Percentiles rank a stretch among this genome's conserved stretches.
Evolutionary conservation across 2,113 vertebrate species (phyloP).

Genomic region (Erpornis zantholeuca): DNA sequence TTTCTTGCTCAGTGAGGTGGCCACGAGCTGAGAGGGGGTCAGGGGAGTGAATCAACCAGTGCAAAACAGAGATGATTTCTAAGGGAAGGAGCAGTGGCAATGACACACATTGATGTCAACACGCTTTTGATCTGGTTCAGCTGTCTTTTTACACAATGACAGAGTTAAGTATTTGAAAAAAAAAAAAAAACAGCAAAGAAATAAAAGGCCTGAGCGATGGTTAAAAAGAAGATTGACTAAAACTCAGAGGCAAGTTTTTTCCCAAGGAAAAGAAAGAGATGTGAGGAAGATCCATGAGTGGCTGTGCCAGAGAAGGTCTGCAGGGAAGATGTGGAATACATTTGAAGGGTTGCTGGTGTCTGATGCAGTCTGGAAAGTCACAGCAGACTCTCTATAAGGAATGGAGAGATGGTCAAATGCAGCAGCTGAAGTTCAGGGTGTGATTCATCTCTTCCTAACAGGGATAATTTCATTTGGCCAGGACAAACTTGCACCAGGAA

Average conservation of each 20-base stretch:
- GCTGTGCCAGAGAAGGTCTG: not conserved
- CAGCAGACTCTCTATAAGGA: not conserved
- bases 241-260: not conserved
- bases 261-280: not conserved
- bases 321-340: not conserved
- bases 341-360: not conserved
- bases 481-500: not conserved
- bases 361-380: not conserved
- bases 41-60: not conserved
- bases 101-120: not conserved
- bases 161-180: not conserved
- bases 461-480: not conserved
- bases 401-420: not conserved
- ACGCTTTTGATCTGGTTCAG: not conserved
- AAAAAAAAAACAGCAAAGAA: not conserved
- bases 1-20: not conserved
- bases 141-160: not conserved
- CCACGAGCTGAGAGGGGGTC: not conserved
- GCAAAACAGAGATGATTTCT: not conserved
- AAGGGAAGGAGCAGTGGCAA: not conserved
- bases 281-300: not conserved
- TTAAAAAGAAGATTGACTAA: not conserved
- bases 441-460: not conserved
- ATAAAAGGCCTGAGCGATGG: not conserved
- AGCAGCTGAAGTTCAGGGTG: not conserved